Base-by-base conservation (phyloP, 2,113 vertebrate species). In the Motacilla tschutschensis region DNA sequence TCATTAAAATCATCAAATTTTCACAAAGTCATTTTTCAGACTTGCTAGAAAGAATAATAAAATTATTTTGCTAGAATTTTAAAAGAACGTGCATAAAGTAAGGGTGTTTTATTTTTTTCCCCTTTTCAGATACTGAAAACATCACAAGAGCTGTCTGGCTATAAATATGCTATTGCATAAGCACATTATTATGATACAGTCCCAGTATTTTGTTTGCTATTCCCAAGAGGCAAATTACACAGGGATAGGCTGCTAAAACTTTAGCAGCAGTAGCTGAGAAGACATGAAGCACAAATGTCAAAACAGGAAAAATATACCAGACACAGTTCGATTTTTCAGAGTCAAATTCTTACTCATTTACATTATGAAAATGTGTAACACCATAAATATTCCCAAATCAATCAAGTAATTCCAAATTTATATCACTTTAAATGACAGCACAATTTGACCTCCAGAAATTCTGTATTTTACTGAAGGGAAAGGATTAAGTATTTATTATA, bases 161-260 rank as follows among this genome's bases (percentile, higher is more conserved):
- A 90, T 92, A 94, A 94, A 93, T 94, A 91, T 63, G 47, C 58
- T 50, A 69, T 90, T 94, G 88, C 86, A 87, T 90, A 95, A 94
- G 79, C 84, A 88, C 63, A 86, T 91, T 86, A 94, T 72, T 92
- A 87, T 73, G 76, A 89, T 88, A 80, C 53, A 87, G 86, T 88
- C 90, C 87, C 73, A 82, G 72, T 75, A 80, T 92, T 93, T 93
- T 94, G 87, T 91, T 94, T 90, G 90, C 72, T 83, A 12, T 87
- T 91, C 90, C 69, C 86, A 80, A 85, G 53, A 83, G 79, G 81
- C 54, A 88, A 90, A 90, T 85, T 75, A 72, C 81, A 80, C 36
- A 55, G 83, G 64, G 77, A 70, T 38, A 91, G 43, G 40, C 67
- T 95, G 72, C 79, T 83, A 75, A 88, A 90, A 89, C 69, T 85